Conservation (phyloP, 2,113 vertebrate genomes). For the Anolis carolinensis region DNA sequence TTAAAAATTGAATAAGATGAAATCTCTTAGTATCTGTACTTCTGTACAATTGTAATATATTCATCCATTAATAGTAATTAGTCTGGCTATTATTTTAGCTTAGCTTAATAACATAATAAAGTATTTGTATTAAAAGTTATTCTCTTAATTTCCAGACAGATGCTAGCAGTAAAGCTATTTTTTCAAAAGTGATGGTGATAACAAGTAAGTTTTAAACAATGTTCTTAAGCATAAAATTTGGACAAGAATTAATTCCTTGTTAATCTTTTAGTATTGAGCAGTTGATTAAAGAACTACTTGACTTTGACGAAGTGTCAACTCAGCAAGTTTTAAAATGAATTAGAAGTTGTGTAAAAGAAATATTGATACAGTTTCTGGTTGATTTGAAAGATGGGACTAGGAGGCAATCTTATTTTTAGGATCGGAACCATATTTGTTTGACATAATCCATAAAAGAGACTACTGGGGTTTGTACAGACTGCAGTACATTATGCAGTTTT, state of each 20-base stretch:
- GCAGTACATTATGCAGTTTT: background rate
- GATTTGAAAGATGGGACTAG: background rate
- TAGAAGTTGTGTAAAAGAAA: background rate
- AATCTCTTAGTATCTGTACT: background rate
- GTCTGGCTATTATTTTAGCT: background rate
- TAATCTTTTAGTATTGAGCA: background rate
- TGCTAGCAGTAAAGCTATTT: slow-evolving; percentile 93
- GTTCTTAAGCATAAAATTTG: slow-evolving; percentile 30
- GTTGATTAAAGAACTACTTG: background rate
- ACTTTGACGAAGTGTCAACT: background rate
- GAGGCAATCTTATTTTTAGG: background rate
- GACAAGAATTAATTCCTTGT: background rate
- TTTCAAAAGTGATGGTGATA: slow-evolving; percentile 98
- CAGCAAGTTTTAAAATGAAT: background rate
- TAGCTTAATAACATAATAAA: background rate
- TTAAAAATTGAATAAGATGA: background rate
- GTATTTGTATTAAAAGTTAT: slow-evolving; percentile 37
- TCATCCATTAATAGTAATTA: background rate
- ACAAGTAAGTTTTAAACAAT: slow-evolving; percentile 87
- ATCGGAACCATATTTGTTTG: too few relatives aligned
- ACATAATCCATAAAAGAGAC: background rate
- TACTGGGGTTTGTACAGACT: background rate
- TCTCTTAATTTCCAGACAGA: slow-evolving; percentile 85
- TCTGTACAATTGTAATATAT: background rate
- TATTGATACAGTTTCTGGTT: background rate